phyloP scores from a whole-genome alignment of 2,113 vertebrate species.

The Sturnus vulgaris region DNA sequence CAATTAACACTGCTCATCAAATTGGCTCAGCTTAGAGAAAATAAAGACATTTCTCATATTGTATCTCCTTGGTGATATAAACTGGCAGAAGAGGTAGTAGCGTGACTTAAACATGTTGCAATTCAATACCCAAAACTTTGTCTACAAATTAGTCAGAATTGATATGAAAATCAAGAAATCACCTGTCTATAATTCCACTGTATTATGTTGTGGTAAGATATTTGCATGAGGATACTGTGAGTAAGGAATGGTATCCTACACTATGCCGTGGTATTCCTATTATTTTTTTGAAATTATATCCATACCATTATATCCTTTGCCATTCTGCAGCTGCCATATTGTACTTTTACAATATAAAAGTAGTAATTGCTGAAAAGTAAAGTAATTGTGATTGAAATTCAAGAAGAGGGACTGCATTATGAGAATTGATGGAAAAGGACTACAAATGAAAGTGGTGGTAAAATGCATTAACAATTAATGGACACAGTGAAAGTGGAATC shows the following conservation, averaged over 20 bases:
- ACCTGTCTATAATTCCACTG: not conserved
- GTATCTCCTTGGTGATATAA: not conserved
- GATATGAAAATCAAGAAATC: not conserved
- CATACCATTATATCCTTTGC: not conserved
- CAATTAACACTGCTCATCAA: not conserved
- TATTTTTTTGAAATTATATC: not conserved
- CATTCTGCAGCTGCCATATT: not conserved
- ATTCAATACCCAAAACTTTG: not conserved
- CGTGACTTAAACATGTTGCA: not conserved
- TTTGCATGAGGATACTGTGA: not conserved
- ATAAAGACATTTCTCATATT: not conserved
- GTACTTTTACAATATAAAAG: not conserved
- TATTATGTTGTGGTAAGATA: not conserved
- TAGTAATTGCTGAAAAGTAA: not conserved
- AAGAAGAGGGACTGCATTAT: not conserved
- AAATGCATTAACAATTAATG: not conserved
- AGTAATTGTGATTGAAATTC: not conserved
- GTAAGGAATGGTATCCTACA: not conserved
- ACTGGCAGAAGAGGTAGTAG: not conserved
- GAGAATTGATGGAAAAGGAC: not conserved
- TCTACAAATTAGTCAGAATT: slow-evolving; percentile 11
- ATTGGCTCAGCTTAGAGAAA: not conserved
- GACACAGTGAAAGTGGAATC: not conserved
- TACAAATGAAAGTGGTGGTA: not conserved
- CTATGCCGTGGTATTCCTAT: not conserved